These are phyloP conservation scores for Temnopleurus reevesii DNA, from an alignment of 53 echinoderm and acorn worm genomes.

Conservation along the genomic window DNA sequence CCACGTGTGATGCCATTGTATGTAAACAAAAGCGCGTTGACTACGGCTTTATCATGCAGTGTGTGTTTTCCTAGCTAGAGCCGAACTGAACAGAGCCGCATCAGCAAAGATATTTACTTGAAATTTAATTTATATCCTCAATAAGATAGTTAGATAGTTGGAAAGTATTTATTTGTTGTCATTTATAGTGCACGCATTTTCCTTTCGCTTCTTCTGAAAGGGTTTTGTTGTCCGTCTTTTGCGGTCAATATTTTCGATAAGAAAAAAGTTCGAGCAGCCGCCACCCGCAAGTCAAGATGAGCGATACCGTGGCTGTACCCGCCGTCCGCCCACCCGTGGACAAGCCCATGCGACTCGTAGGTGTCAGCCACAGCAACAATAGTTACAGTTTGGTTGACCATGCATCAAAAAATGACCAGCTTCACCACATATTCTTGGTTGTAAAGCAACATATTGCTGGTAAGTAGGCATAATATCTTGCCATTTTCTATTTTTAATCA, in stretches of 20 bases:
- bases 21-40: constrained; percentile 56
- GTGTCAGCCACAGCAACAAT: constrained; percentile 97
- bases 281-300: background rate
- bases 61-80: no score
- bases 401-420: constrained; percentile 72
- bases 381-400: constrained; percentile 92
- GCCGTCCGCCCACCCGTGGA: constrained; percentile 96
- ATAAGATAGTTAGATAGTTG: background rate
- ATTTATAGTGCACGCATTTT: no score
- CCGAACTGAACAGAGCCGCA: background rate
- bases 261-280: background rate
- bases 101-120: background rate
- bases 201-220: background rate
- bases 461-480: no score
- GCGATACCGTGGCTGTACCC: constrained; percentile 79
- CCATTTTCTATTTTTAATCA: no score
- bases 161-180: background rate
- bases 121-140: no score
- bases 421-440: constrained; percentile 75
- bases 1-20: constrained; percentile 27
- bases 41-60: background rate
- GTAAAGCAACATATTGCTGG: constrained; percentile 91
- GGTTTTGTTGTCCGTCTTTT: background rate
- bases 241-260: background rate
- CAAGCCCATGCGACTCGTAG: constrained; percentile 94